A percentile compares a stretch with the other conserved stretches of the same genome.
phyloP scores from a whole-genome alignment of 2,797 vertebrate species.

The Anguilla marmorata region DNA sequence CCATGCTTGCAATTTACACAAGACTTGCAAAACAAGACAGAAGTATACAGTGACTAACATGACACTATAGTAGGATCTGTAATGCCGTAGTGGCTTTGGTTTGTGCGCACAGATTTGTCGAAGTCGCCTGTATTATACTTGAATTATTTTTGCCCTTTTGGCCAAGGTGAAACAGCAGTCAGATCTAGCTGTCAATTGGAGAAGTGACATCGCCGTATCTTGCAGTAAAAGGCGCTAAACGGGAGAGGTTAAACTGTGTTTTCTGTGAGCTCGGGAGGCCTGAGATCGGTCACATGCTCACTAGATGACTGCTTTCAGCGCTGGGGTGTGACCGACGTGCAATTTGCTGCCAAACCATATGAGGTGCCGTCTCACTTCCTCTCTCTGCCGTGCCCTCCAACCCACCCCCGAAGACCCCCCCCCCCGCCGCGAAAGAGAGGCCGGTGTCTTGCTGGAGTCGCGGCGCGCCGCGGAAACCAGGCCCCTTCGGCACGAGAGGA shows the following conservation, averaged over 20 bases:
- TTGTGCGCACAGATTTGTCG: not conserved
- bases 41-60: not conserved
- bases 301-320: not conserved
- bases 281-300: not conserved
- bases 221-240: not conserved
- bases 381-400: not conserved
- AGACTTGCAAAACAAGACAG: not conserved
- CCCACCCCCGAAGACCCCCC: not conserved
- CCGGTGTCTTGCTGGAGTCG: slow-evolving; percentile 66
- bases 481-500: slow-evolving; percentile 50
- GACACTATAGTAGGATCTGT: not conserved
- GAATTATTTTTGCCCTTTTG: not conserved
- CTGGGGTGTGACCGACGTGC: not conserved
- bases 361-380: not conserved
- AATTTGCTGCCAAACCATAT: not conserved
- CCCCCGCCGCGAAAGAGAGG: slow-evolving; percentile 42
- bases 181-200: not conserved
- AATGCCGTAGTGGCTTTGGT: not conserved
- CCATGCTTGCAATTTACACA: not conserved
- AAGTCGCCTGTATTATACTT: not conserved
- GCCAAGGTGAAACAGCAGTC: not conserved
- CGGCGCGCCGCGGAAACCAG: slow-evolving; percentile 54
- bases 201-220: not conserved
- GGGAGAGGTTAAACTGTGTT: not conserved
- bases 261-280: not conserved